A percentile compares a stretch with the other conserved stretches of the same genome.
phyloP scores from a whole-genome alignment of 2,888 invertebrate genomes.

The Ditula angustiorana region DNA sequence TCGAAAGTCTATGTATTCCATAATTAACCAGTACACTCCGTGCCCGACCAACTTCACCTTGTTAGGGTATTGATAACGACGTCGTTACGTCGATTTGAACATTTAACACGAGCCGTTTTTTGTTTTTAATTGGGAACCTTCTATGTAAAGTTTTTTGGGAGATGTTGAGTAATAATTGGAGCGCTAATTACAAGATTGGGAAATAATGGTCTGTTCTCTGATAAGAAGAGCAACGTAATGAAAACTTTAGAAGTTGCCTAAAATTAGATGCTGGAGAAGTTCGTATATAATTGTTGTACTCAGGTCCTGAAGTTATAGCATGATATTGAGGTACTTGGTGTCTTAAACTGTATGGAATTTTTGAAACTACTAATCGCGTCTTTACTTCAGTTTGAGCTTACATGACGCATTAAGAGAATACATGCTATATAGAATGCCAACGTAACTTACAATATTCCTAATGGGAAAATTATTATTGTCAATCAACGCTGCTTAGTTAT shows the following conservation, averaged over 20 bases:
- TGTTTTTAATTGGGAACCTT: constrained; percentile 68
- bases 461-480: constrained; percentile 13
- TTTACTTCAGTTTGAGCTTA: too few species aligned
- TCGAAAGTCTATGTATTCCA: constrained; percentile 55
- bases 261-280: too few species aligned
- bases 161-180: constrained; percentile 20
- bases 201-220: neutral
- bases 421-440: neutral
- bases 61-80: constrained; percentile 77
- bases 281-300: too few species aligned
- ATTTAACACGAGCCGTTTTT: constrained; percentile 68
- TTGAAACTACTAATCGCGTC: too few species aligned
- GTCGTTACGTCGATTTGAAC: constrained; percentile 74
- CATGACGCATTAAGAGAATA: too few species aligned
- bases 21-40: constrained; percentile 65
- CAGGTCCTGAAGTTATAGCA: too few species aligned
- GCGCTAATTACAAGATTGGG: constrained; percentile 16
- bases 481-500: constrained; percentile 15
- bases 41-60: constrained; percentile 61
- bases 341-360: too few species aligned
- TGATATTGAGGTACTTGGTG: too few species aligned
- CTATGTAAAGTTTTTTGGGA: constrained; percentile 48
- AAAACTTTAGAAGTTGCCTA: too few species aligned
- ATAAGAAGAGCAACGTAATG: too few species aligned
- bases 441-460: neutral